Conservation (phyloP, 2,888 invertebrate species). For the Rhimphoctona megacephalus region DNA sequence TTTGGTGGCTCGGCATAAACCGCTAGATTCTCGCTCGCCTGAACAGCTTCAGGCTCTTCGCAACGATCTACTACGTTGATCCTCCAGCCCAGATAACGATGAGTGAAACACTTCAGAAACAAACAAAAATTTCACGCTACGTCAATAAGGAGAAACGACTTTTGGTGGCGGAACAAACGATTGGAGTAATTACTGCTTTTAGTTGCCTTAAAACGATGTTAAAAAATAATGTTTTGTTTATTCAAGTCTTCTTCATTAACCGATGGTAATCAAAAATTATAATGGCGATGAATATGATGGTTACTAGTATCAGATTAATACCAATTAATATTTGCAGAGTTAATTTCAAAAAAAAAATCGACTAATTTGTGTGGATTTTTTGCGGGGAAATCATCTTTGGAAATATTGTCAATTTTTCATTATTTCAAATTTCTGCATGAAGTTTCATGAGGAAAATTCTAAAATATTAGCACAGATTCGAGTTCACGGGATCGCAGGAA, state of each 20-base stretch:
- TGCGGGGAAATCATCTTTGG: too few species aligned
- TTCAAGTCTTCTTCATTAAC: not conserved
- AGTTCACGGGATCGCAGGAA: not conserved
- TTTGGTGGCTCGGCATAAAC: constrained; percentile 86
- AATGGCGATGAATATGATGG: too few species aligned
- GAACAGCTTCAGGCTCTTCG: constrained; percentile 85
- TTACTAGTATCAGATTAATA: too few species aligned
- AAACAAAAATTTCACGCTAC: constrained; percentile 1
- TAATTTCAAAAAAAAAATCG: too few species aligned
- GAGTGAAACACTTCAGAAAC: constrained; percentile 92
- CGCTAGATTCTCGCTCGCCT: constrained; percentile 87
- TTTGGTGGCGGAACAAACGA: not conserved
- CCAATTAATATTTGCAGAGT: too few species aligned
- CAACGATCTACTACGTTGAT: constrained; percentile 95
- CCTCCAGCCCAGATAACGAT: constrained; percentile 97
- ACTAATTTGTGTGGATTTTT: too few species aligned
- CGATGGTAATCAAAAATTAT: too few species aligned
- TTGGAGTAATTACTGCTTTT: not conserved
- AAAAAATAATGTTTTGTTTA: not conserved
- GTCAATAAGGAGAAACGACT: not conserved
- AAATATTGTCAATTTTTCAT: not conserved
- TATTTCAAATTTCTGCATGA: not conserved
- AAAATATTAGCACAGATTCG: not conserved
- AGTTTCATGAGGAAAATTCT: not conserved
- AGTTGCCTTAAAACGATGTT: not conserved